Evolutionary conservation across 2,797 vertebrate species (phyloP).

Genomic region (Semotilus atromaculatus): DNA sequence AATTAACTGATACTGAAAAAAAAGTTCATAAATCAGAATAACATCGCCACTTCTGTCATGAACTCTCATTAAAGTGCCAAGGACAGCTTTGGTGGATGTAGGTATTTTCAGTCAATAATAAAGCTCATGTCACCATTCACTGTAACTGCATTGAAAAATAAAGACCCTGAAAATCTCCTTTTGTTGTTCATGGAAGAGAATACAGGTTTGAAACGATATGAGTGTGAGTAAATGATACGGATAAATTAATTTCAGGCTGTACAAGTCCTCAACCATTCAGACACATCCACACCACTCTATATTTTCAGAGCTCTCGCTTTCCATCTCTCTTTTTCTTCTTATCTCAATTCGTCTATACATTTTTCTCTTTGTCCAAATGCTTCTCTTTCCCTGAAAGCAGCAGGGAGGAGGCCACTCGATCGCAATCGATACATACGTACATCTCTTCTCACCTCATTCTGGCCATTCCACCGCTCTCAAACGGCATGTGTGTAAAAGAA

Average conservation of each 20-base stretch:
- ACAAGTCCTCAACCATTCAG: neutral
- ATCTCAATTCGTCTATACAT: neutral
- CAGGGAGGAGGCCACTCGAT: conserved; percentile 50
- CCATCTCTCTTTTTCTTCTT: neutral
- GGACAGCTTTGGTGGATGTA: neutral
- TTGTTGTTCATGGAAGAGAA: neutral
- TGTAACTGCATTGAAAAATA: neutral
- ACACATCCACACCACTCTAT: neutral
- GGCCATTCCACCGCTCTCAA: conserved; percentile 53
- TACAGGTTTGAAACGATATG: neutral
- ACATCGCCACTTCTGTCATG: neutral
- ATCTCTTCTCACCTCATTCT: conserved; percentile 58
- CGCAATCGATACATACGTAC: conserved; percentile 60
- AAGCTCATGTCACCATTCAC: neutral
- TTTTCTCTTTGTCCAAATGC: conserved; percentile 10
- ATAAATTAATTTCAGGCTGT: neutral
- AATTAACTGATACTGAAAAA: neutral
- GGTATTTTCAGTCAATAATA: neutral
- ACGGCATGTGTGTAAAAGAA: conserved; percentile 2
- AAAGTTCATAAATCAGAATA: neutral
- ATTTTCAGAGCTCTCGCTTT: conserved; percentile 5
- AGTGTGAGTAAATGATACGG: neutral
- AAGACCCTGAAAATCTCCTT: neutral
- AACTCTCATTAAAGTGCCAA: neutral
- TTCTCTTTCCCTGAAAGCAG: conserved; percentile 24